These are phyloP conservation scores for Drosophila prosaltans DNA, from an alignment of 1,140 invertebrate genomes.

Conservation along the genomic window DNA sequence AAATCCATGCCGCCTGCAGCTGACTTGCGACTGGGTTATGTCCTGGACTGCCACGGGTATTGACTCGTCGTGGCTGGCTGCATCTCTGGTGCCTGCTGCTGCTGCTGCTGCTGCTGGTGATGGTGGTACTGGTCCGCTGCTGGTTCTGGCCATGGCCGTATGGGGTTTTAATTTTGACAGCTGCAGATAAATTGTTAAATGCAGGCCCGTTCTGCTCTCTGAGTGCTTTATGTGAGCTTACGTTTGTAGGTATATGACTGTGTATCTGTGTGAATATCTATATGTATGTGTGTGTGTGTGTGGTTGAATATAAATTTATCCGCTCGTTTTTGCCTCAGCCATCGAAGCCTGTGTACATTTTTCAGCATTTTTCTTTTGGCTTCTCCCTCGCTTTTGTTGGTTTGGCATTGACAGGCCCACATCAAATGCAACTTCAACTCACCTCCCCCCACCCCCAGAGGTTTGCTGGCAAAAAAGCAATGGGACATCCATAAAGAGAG, in stretches of 20 bases:
- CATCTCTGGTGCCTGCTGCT: conserved; percentile 38
- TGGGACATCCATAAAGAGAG: conserved; percentile 6
- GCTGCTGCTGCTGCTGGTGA: neutral
- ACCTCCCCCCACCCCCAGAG: conserved; percentile 8
- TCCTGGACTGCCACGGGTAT: conserved; percentile 74
- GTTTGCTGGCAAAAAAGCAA: conserved; percentile 37
- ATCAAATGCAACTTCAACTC: conserved; percentile 64
- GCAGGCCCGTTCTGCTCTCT: conserved; percentile 73
- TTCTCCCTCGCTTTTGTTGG: conserved; percentile 61
- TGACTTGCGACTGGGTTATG: conserved; percentile 73
- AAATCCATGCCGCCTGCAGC: conserved; percentile 77
- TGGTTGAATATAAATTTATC: conserved; percentile 77
- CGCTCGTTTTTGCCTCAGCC: conserved; percentile 54
- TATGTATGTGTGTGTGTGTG: conserved; percentile 31
- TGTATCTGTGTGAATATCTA: conserved; percentile 5
- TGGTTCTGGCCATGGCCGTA: conserved; percentile 47
- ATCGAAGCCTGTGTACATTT: conserved; percentile 68
- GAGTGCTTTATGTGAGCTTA: conserved; percentile 79
- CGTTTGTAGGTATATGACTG: conserved; percentile 58
- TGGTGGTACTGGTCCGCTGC: conserved; percentile 15
- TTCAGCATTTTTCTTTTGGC: conserved; percentile 63
- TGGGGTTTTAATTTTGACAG: conserved; percentile 82
- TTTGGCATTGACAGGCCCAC: conserved; percentile 74
- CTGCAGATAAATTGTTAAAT: conserved; percentile 83
- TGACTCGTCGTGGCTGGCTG: conserved; percentile 76